Percentiles rank a stretch among this genome's conserved stretches.
Conservation (phyloP, 2,113 vertebrate genomes). For the Orthonyx spaldingii region DNA sequence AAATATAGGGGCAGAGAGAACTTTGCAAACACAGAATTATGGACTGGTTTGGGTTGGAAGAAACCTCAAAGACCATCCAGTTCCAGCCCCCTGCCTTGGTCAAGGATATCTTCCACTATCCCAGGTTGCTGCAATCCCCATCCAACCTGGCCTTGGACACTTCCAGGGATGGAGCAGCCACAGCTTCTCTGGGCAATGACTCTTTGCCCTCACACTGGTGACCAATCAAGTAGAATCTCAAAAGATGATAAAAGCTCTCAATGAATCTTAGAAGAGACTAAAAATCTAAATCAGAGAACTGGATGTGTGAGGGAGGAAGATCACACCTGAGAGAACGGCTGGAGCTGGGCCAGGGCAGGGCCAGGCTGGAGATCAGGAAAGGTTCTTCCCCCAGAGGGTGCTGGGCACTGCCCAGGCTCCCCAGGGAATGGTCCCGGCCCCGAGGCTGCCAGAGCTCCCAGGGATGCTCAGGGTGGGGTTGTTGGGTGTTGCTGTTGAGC, state of each 20-base stretch:
- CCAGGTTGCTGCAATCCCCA: accelerated
- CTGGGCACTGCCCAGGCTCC: neutral
- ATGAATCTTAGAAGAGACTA: neutral
- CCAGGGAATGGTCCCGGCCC: neutral
- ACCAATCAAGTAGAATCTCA: neutral
- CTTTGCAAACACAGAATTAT: neutral
- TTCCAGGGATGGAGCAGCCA: neutral
- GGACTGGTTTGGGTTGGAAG: no score
- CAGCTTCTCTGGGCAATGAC: neutral
- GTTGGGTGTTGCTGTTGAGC: no score
- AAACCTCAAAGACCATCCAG: neutral
- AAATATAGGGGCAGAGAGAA: neutral
- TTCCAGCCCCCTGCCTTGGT: no score
- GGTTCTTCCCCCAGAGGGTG: neutral
- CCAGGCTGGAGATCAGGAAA: neutral
- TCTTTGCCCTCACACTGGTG: neutral
- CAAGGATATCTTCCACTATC: neutral
- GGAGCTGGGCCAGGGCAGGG: neutral
- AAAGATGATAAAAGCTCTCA: neutral
- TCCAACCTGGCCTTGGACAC: neutral
- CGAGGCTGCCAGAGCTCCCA: neutral
- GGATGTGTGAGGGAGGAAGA: neutral
- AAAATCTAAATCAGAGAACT: neutral
- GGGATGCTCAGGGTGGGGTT: neutral
- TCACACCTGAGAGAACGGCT: accelerated